phyloP scores from a whole-genome alignment of 2,113 vertebrate genomes.

The Gallinago undulata region DNA sequence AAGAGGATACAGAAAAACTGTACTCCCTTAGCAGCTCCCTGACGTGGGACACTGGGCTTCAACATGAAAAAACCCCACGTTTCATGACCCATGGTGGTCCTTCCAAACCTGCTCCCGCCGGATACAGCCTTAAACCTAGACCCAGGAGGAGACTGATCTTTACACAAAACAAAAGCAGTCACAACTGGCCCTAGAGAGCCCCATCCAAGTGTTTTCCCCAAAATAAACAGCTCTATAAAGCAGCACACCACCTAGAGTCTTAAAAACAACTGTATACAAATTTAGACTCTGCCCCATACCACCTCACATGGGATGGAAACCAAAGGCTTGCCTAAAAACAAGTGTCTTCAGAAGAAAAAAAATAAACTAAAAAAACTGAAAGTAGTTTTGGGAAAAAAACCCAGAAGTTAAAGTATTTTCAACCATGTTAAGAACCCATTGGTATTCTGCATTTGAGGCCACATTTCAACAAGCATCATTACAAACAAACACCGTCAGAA shows the following conservation, averaged over 20 bases:
- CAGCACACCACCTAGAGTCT: neutral
- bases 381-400: neutral
- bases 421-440: neutral
- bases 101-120: neutral
- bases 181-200: neutral
- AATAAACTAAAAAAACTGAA: neutral
- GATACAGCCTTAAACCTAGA: neutral
- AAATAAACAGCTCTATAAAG: constrained; percentile 39
- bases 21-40: neutral
- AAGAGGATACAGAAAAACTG: neutral
- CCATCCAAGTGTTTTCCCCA: constrained; percentile 34
- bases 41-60: accelerated
- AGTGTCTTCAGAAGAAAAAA: neutral
- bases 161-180: constrained; percentile 54
- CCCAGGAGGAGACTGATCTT: neutral
- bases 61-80: neutral
- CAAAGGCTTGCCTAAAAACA: neutral
- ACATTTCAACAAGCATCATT: neutral
- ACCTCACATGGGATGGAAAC: neutral
- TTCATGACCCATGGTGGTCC: neutral
- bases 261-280: neutral
- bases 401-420: neutral
- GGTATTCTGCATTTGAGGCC: neutral
- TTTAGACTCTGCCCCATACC: neutral
- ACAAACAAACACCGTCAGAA: neutral